Evolutionary conservation across 2,113 vertebrate genomes (phyloP).

Genomic region (Agelaius phoeniceus): DNA sequence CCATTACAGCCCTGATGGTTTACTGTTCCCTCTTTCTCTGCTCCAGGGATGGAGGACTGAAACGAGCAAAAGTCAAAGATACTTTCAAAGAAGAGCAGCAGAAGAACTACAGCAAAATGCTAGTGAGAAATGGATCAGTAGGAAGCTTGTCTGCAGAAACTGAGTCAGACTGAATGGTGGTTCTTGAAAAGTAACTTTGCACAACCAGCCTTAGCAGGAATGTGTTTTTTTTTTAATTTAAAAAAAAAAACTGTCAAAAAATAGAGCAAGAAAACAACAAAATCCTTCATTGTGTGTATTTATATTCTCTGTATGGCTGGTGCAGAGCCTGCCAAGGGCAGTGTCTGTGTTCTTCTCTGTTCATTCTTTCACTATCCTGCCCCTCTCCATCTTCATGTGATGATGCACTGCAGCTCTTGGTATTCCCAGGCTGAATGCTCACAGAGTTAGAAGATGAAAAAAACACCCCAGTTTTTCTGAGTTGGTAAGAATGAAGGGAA

Average conservation of each 20-base stretch:
- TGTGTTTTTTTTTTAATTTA: background rate
- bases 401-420: background rate
- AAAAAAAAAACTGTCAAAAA: background rate
- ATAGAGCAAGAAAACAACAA: background rate
- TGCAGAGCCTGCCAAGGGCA: background rate
- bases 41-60: conserved; percentile 92
- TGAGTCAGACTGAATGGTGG: conserved; percentile 33
- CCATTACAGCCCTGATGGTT: background rate
- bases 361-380: background rate
- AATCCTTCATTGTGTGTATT: background rate
- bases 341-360: background rate
- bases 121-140: conserved; percentile 75
- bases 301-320: conserved; percentile 31
- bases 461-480: background rate
- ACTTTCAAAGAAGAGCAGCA: conserved; percentile 89
- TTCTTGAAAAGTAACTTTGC: background rate
- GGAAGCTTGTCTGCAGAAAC: conserved; percentile 49
- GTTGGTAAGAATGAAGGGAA: background rate
- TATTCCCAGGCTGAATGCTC: background rate
- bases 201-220: conserved; percentile 12
- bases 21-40: background rate
- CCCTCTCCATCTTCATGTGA: background rate
- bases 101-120: conserved; percentile 94
- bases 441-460: background rate
- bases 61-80: conserved; percentile 90